Evolutionary conservation across 2,113 vertebrate genomes (phyloP), one percentile per base, ranked within the genome.

Genomic region (Addax nasomaculatus): DNA sequence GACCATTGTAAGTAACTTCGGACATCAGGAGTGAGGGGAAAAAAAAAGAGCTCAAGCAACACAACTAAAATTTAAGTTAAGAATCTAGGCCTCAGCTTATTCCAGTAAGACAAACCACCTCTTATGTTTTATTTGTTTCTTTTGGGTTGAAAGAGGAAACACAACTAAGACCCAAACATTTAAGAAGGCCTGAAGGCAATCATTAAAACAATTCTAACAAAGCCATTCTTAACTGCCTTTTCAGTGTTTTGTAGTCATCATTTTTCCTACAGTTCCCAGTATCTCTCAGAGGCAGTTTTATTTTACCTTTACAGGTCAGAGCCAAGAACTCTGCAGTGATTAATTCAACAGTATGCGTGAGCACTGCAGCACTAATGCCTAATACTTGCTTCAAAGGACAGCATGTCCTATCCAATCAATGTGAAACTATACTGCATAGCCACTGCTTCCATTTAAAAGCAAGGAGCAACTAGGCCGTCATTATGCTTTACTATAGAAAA

Each of bases 331-430:
- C 81, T 78, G 76, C 90, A 95, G 58, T 91, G 90, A 97, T 93
- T 95, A 97, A 97, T 78, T 90, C 92, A 93, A 95, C 90, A 93
- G 88, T 70, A 94, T 94, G 90, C 43, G 16, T 92, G 62, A 98
- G 93, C 76, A 93, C 90, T 16, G 47, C 95, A 97, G 92, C 94
- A 96, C 97, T 94, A 76, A 79, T 76, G 97, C 96, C 95, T 95
- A 98, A 98, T 73, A 94, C 94, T 96, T 98, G 94, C 97, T 98
- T 98, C 98, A 98, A 98, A 99, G 97, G 96, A 97, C 97, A 98
- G 86, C 49, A 15, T 58, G 96, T 98, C 97, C 98, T 98, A 96
- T 73, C 95, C 79, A 98, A 98, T 98, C 97, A 94, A 27, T 53
- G 95, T 76, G 80, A 97, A 97, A 97, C 89, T 84, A 95, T 96